Conservation (phyloP, 2,113 vertebrate species). For the Eleginops maclovinus region DNA sequence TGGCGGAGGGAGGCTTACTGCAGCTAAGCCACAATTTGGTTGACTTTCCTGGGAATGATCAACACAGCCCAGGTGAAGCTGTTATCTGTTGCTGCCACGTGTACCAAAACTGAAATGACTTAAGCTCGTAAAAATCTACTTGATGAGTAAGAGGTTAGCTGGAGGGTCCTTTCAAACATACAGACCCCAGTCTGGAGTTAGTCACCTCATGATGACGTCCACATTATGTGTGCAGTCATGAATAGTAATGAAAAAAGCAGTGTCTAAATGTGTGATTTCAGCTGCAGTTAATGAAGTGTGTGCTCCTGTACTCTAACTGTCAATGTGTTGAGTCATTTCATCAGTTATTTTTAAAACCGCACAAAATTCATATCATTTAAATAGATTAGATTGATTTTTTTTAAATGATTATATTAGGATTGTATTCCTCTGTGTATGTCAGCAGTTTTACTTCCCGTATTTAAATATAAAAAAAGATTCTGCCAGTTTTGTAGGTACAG, state of each 20-base stretch:
- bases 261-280: slow-evolving; percentile 49
- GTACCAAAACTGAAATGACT: slow-evolving; percentile 66
- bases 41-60: slow-evolving; percentile 72
- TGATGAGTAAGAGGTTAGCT: slow-evolving; percentile 64
- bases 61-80: slow-evolving; percentile 55
- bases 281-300: slow-evolving; percentile 33
- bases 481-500: slow-evolving; percentile 68
- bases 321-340: slow-evolving; percentile 22
- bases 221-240: slow-evolving; percentile 53
- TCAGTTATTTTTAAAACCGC: slow-evolving; percentile 64
- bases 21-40: slow-evolving; percentile 67
- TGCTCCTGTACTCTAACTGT: slow-evolving; percentile 47
- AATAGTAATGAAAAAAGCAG: slow-evolving; percentile 65
- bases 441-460: slow-evolving; percentile 18
- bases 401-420: slow-evolving; percentile 53
- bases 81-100: slow-evolving; percentile 72
- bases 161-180: slow-evolving; percentile 39
- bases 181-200: not conserved
- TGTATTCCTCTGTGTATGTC: slow-evolving; percentile 21
- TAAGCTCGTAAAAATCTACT: slow-evolving; percentile 62
- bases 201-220: slow-evolving; percentile 44
- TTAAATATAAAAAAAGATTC: slow-evolving; percentile 27
- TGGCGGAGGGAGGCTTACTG: slow-evolving; percentile 68
- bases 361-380: no score
- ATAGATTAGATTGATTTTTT: no score